These are phyloP conservation scores for Drosophila villosipedis DNA, from an alignment of 2,888 invertebrate genomes.

Conservation along the genomic window DNA sequence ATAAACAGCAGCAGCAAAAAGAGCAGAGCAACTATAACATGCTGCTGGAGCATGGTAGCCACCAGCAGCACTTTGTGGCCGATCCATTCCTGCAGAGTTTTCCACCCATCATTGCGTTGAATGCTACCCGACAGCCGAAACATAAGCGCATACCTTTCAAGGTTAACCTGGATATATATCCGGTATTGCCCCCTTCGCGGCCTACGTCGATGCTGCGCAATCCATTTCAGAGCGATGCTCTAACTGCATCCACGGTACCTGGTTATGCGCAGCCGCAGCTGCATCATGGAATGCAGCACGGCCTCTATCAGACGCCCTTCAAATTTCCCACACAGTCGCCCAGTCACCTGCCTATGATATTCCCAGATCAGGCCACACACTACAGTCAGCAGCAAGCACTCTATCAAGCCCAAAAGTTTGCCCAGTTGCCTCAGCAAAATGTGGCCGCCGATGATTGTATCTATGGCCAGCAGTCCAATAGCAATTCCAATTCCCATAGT, in stretches of 20 bases:
- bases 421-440: slow-evolving; percentile 55
- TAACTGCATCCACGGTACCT: slow-evolving; percentile 45
- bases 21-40: slow-evolving; percentile 66
- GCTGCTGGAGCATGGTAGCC: slow-evolving; percentile 58
- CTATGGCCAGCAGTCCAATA: slow-evolving; percentile 36
- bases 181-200: slow-evolving; percentile 85
- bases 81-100: slow-evolving; percentile 65
- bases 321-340: slow-evolving; percentile 68
- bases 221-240: slow-evolving; percentile 75
- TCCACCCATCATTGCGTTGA: slow-evolving; percentile 69
- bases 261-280: slow-evolving; percentile 42
- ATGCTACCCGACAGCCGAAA: slow-evolving; percentile 75
- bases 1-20: slow-evolving; percentile 57
- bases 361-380: slow-evolving; percentile 68
- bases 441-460: slow-evolving; percentile 60
- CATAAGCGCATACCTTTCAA: slow-evolving; percentile 87
- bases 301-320: slow-evolving; percentile 69
- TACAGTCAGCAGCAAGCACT: slow-evolving; percentile 68
- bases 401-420: slow-evolving; percentile 61
- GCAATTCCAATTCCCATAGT: slow-evolving; percentile 18
- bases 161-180: slow-evolving; percentile 89
- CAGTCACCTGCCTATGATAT: slow-evolving; percentile 50
- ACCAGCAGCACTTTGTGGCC: slow-evolving; percentile 71
- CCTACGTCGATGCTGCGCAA: slow-evolving; percentile 72
- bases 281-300: slow-evolving; percentile 41